Percentiles rank a stretch among this genome's conserved stretches.
These are phyloP conservation scores for Hyppa rectilinea DNA, from an alignment of 2,888 invertebrate genomes.

Conservation along the genomic window DNA sequence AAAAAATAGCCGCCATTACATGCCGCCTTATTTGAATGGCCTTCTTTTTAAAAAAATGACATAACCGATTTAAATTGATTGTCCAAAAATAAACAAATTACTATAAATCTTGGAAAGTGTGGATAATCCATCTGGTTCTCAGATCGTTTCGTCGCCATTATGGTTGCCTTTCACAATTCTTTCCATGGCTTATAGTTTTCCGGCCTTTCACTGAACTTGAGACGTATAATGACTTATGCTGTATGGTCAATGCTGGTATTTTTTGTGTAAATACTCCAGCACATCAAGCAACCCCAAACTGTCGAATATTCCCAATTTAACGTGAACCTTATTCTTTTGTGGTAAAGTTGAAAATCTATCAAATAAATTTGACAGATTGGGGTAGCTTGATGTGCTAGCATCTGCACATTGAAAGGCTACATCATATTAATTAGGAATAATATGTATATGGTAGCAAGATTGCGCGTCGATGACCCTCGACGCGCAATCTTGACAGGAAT, in stretches of 20 bases:
- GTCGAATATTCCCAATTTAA: no score
- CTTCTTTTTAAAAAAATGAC: conserved; percentile 45
- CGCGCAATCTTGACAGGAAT: no score
- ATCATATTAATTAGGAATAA: neutral
- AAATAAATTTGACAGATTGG: no score
- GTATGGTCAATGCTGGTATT: conserved; percentile 39
- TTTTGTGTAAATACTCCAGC: no score
- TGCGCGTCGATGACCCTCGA: no score
- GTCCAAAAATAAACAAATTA: conserved; percentile 62
- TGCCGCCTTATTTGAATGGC: conserved; percentile 38
- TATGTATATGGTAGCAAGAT: no score
- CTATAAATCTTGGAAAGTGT: conserved; percentile 80
- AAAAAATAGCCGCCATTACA: conserved; percentile 9
- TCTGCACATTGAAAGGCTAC: neutral
- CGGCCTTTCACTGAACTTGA: conserved; percentile 76
- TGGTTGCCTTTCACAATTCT: conserved; percentile 81
- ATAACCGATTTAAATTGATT: conserved; percentile 53
- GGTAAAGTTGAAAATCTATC: no score
- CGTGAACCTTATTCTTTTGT: no score
- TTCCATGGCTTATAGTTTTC: conserved; percentile 75
- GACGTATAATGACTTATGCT: conserved; percentile 58
- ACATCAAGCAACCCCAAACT: no score
- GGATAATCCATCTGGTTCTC: conserved; percentile 74
- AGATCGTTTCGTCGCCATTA: conserved; percentile 64
- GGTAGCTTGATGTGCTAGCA: no score